Conservation (phyloP, 2,888 invertebrate genomes). For the Drosophila subquinaria region DNA sequence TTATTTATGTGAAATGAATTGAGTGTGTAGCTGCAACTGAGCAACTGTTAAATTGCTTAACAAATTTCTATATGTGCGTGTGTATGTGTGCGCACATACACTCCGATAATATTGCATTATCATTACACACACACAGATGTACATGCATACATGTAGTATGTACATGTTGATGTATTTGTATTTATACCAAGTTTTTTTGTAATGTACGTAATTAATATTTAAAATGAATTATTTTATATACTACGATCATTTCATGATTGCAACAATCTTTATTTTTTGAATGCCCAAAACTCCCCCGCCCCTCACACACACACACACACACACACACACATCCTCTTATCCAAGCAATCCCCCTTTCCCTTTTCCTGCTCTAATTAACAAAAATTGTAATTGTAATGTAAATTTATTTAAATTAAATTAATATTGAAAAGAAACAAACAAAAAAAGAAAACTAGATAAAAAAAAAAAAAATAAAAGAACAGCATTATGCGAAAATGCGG, state of each 20-base stretch:
- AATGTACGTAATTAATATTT: slow-evolving; percentile 67
- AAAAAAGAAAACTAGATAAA: slow-evolving; percentile 54
- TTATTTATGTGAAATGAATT: slow-evolving; percentile 47
- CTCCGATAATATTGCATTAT: slow-evolving; percentile 3
- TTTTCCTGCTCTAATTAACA: slow-evolving; percentile 22
- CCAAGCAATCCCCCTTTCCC: background rate
- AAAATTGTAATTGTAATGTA: slow-evolving; percentile 61
- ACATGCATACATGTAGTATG: slow-evolving; percentile 28
- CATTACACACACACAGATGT: slow-evolving; percentile 20
- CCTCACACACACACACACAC: background rate
- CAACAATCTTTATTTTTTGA: slow-evolving; percentile 34
- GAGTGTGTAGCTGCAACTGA: slow-evolving; percentile 22
- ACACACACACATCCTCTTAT: background rate
- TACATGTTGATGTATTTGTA: slow-evolving; percentile 47
- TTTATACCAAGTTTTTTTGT: slow-evolving; percentile 55
- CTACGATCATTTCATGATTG: slow-evolving; percentile 25
- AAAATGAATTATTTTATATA: slow-evolving; percentile 52
- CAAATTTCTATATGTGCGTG: slow-evolving; percentile 19
- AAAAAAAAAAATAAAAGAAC: slow-evolving; percentile 37
- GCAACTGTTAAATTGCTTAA: slow-evolving; percentile 18
- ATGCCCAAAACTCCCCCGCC: slow-evolving; percentile 1
- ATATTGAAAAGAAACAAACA: slow-evolving; percentile 42
- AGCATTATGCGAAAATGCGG: slow-evolving; percentile 48
- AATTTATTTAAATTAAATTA: slow-evolving; percentile 76
- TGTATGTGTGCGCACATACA: slow-evolving; percentile 15